These are phyloP conservation scores for Rotaria macrura DNA, from an alignment of 2,888 invertebrate genomes.

Conservation along the genomic window DNA sequence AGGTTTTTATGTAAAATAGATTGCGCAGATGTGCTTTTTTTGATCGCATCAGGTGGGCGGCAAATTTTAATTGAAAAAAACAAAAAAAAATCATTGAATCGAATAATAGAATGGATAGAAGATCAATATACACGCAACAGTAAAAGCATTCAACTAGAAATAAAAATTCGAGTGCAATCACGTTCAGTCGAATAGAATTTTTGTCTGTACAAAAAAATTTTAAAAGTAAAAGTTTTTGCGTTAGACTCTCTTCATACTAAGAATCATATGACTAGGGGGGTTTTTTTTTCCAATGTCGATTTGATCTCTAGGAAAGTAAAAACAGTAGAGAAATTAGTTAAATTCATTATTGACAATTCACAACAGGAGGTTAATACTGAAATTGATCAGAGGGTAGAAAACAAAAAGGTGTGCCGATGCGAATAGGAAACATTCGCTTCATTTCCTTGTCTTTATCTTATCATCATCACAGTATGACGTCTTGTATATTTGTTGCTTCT, in stretches of 20 bases:
- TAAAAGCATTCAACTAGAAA: not conserved
- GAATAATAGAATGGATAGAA: not conserved
- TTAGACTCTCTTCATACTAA: too few relatives aligned
- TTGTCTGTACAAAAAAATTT: too few relatives aligned
- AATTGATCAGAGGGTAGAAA: not conserved
- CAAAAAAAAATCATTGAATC: not conserved
- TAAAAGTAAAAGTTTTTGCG: too few relatives aligned
- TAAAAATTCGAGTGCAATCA: too few relatives aligned
- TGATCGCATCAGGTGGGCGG: conserved; percentile 12
- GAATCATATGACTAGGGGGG: too few relatives aligned
- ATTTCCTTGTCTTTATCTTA: conserved; percentile 6
- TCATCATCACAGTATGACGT: conserved; percentile 12
- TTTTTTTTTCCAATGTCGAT: too few relatives aligned
- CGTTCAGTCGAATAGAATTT: too few relatives aligned
- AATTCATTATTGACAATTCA: not conserved
- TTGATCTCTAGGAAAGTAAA: too few relatives aligned
- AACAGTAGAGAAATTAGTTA: not conserved
- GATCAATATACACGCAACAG: not conserved
- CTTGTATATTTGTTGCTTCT: not conserved
- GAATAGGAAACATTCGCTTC: not conserved
- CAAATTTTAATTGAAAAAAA: not conserved
- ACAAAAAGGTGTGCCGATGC: not conserved
- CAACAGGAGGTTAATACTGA: not conserved
- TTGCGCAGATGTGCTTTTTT: not conserved
- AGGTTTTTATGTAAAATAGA: not conserved